These are phyloP conservation scores for Alosa sapidissima DNA, from an alignment of 2,797 vertebrate genomes.

Conservation along the genomic window DNA sequence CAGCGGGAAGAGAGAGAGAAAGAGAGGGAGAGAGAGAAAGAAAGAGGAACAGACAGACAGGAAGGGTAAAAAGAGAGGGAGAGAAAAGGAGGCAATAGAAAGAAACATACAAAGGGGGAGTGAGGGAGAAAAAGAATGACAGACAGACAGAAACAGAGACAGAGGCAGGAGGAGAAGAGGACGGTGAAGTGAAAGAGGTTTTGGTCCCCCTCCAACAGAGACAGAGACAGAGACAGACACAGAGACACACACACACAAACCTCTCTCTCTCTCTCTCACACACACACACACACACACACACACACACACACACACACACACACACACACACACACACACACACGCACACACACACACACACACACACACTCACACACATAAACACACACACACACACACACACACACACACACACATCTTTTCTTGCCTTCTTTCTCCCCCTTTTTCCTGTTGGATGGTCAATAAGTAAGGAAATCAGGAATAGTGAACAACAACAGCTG, in stretches of 20 bases:
- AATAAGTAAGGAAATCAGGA: constrained; percentile 62
- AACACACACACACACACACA: constrained; percentile 69
- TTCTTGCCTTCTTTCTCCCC: constrained; percentile 3
- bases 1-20: constrained; percentile 32
- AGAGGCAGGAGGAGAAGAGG: constrained; percentile 52
- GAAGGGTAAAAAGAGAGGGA: constrained; percentile 43
- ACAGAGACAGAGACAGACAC: background rate
- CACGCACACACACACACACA: too few species aligned
- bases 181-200: background rate
- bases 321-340: background rate
- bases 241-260: constrained; percentile 20
- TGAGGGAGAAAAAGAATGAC: constrained; percentile 59
- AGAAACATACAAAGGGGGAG: constrained; percentile 37
- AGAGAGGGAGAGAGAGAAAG: constrained; percentile 29
- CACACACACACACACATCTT: background rate
- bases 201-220: constrained; percentile 49
- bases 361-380: background rate
- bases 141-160: constrained; percentile 61
- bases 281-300: constrained; percentile 50
- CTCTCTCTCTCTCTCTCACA: too few species aligned
- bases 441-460: constrained; percentile 58
- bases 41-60: constrained; percentile 18
- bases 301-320: constrained; percentile 38
- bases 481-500: constrained; percentile 40
- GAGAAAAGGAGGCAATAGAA: background rate